phyloP scores from a whole-genome alignment of 2,888 invertebrate genomes.

The Epistrophe eligans region DNA sequence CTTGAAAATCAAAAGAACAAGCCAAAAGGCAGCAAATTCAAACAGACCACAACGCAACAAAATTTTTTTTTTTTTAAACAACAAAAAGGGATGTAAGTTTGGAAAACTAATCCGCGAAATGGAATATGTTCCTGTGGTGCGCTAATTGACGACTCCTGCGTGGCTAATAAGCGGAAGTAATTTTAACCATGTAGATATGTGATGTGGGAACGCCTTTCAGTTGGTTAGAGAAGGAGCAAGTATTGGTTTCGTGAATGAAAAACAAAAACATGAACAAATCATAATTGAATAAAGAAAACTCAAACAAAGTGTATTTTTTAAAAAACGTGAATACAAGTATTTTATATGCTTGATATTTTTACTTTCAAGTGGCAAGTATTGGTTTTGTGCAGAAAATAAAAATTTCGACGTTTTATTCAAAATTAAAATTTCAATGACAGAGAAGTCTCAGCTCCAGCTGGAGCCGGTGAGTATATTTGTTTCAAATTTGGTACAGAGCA shows the following conservation, averaged over 20 bases:
- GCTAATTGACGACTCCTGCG: slow-evolving; percentile 72
- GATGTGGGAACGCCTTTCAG: not conserved
- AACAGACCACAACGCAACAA: slow-evolving; percentile 7
- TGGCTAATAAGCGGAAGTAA: slow-evolving; percentile 70
- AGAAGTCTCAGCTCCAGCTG: no score
- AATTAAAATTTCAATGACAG: no score
- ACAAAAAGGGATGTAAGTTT: slow-evolving; percentile 62
- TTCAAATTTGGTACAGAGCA: no score
- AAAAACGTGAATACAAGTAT: no score
- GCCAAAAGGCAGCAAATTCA: slow-evolving; percentile 25
- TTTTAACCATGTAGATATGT: slow-evolving; percentile 27
- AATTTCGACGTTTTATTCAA: no score
- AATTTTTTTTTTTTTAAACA: slow-evolving; percentile 1
- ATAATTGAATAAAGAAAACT: no score
- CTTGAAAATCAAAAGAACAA: slow-evolving; percentile 45
- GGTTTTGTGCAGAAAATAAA: not conserved
- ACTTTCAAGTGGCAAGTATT: not conserved
- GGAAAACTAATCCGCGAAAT: slow-evolving; percentile 67
- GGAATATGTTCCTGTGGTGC: slow-evolving; percentile 65
- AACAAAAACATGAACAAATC: no score
- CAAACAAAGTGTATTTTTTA: no score
- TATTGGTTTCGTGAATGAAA: not conserved
- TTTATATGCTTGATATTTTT: no score
- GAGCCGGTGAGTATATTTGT: no score
- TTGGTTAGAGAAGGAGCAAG: not conserved